Percentiles rank a stretch among this genome's conserved stretches.
Evolutionary conservation across 2,113 vertebrate genomes (phyloP).

Genomic region (Paracanthobrama guichenoti): DNA sequence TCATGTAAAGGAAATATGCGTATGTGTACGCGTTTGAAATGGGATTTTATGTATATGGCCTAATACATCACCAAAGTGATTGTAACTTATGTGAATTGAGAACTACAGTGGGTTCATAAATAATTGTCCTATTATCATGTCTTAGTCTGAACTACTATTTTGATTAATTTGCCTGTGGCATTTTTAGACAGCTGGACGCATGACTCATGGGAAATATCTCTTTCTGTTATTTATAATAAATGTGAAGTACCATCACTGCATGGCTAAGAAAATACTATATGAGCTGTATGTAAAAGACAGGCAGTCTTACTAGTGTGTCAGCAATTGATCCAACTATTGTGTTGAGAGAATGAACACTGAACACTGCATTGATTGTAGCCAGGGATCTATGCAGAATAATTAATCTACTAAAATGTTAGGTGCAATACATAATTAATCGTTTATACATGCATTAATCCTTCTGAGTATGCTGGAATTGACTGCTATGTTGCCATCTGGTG

Average conservation of each 20-base stretch:
- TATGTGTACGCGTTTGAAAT: conserved; percentile 42
- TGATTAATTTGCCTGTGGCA: conserved; percentile 43
- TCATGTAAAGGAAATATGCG: conserved; percentile 5
- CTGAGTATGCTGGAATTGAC: neutral
- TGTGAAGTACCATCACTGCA: neutral
- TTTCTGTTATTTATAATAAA: conserved; percentile 36
- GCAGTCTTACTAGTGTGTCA: neutral
- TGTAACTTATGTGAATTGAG: conserved; percentile 4
- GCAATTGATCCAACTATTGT: neutral
- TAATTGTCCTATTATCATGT: conserved; percentile 13
- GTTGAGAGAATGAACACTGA: neutral
- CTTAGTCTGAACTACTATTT: neutral
- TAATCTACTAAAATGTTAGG: neutral
- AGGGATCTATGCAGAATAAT: conserved; percentile 4
- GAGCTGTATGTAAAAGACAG: conserved; percentile 9
- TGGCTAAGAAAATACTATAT: neutral
- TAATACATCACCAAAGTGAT: neutral
- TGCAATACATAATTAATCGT: conserved; percentile 1
- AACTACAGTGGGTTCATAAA: neutral
- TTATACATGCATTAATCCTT: conserved; percentile 16
- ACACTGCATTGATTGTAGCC: conserved; percentile 8
- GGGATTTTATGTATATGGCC: conserved; percentile 8
- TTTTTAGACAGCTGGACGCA: conserved; percentile 37
- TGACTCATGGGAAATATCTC: neutral
- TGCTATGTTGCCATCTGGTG: conserved; percentile 2